phyloP scores from a whole-genome alignment of 1,140 invertebrate species.

The Drosophila biarmipes region DNA sequence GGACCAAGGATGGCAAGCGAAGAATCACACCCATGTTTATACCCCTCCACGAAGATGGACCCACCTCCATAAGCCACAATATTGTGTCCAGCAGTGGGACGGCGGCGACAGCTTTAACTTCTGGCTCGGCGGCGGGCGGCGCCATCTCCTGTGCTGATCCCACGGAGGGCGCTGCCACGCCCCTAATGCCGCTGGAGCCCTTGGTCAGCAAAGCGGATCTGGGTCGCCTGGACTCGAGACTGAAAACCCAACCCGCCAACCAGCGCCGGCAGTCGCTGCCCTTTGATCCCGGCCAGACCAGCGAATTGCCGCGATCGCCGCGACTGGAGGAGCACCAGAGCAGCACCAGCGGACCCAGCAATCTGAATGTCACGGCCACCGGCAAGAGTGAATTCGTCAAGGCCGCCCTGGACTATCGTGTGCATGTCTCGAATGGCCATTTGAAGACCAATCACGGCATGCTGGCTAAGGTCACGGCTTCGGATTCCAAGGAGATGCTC shows the following conservation, averaged over 20 bases:
- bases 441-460: constrained; percentile 70
- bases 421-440: constrained; percentile 74
- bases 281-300: constrained; percentile 6
- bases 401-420: constrained; percentile 64
- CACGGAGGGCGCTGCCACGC: constrained; percentile 26
- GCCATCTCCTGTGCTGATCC: constrained; percentile 1
- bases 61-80: constrained; percentile 62
- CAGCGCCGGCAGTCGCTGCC: constrained; percentile 34
- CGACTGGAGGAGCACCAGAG: constrained; percentile 51
- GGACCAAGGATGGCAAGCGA: constrained; percentile 95
- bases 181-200: constrained; percentile 24
- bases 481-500: constrained; percentile 40
- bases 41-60: constrained; percentile 88
- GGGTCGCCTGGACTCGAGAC: constrained; percentile 31
- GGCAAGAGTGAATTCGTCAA: constrained; percentile 73
- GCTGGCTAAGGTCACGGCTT: constrained; percentile 68
- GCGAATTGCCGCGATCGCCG: constrained; percentile 1
- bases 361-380: constrained; percentile 61
- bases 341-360: constrained; percentile 40
- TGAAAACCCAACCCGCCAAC: constrained; percentile 17
- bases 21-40: constrained; percentile 98
- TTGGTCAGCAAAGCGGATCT: constrained; percentile 25
- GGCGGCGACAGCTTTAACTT: constrained; percentile 3
- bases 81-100: constrained; percentile 19
- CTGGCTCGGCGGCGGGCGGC: constrained; percentile 2